Base-by-base conservation (phyloP, 2,113 vertebrate genomes). In the Hiodon alosoides region DNA sequence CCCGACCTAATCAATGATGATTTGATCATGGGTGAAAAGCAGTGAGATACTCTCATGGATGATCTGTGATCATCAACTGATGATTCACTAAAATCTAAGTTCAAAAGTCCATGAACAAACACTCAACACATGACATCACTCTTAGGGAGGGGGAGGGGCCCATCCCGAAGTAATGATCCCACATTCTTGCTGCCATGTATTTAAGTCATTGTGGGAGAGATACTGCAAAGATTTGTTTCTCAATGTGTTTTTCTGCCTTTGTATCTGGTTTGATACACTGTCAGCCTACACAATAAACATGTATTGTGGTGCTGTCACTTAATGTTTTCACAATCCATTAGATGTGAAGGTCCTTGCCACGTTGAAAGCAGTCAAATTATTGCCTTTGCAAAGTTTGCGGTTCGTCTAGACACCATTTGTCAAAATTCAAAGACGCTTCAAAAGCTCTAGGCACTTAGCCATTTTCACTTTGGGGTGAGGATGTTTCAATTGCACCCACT, bases 241-340 rank as follows among this genome's bases (percentile, higher is more conserved):
- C 10, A 4, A 46, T n/a, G 13, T 5, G 17, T 54, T 66, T 52
- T 67, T 66, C 62, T 6, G 61, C 16, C 60, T 66, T 50, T 48
- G n/a, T 60, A 11, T n/a, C 7, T 4, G 17, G 11, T 62, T 67
- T 57, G 72, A 55, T 67, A 47, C 31, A 57, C 62, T 74, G 62
- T 66, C 72, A 66, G 47, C 9, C 52, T 57, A 67, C 53, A 74
- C 72, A 66, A 66, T 65, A 74, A 74, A 74, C 72, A 66, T 66
- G 72, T 52, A 66, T 74, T 74, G 62, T 74, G 62, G 50, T 53
- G 64, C 62, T 74, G 72, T 74, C 72, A 74, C 72, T 74, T 74
- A 74, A 73, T 65, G 72, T 66, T 66, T 57, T 14, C 52, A 74
- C 54, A 31, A 59, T 68, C 64, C 73, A 75, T 67, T 67, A 75